Base-by-base conservation (phyloP, 2,888 invertebrate genomes). In the Drosophila nigricruria region DNA sequence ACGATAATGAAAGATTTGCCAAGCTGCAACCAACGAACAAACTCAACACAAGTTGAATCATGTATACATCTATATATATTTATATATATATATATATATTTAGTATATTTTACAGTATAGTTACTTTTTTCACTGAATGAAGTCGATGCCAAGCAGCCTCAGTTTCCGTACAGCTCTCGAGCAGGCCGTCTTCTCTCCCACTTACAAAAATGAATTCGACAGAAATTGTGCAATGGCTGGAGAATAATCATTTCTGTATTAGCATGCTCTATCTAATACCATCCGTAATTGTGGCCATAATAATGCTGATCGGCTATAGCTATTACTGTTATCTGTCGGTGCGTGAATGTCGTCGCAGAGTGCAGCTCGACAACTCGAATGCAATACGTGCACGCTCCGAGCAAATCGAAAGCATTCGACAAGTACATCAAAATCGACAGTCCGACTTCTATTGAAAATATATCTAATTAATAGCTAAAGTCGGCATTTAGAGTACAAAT, bases 1-100 rank as follows among this genome's bases (percentile, higher is more conserved):
- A 38, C 63, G 75, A 76, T 76, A 76, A 76, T 76, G 77, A 76
- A 58, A 76, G 77, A 76, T 76, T 71, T 66, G 74, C 47, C 49
- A 61, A 75, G 32, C 40, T 58, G 63, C 20, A 61, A 58, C 49
- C 6, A 6, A 4, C 27, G 23, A 61, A 12, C 52, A 34, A 47
- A 38, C 47, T 71, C 72, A 52, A 40, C 36, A 36, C 27, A 73
- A 69, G 47, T 61, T 61, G 71, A 71, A 52, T 75, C 76, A 62
- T 50, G 34, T 14, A 25, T 20, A 57, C 1, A 45, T 25, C 9
- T 8, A 32, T 36, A 47, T 40, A n/a, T 43, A 49, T 27, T 8
- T 49, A 27, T 36, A 47, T 27, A 40, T 45, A 47, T 40, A n/a
- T 43, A 49, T 27, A 5, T 49, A 27, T 36, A 47, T 27, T 32